Evolutionary conservation across 2,797 vertebrate species (phyloP).

Genomic region (Helostoma temminkii): DNA sequence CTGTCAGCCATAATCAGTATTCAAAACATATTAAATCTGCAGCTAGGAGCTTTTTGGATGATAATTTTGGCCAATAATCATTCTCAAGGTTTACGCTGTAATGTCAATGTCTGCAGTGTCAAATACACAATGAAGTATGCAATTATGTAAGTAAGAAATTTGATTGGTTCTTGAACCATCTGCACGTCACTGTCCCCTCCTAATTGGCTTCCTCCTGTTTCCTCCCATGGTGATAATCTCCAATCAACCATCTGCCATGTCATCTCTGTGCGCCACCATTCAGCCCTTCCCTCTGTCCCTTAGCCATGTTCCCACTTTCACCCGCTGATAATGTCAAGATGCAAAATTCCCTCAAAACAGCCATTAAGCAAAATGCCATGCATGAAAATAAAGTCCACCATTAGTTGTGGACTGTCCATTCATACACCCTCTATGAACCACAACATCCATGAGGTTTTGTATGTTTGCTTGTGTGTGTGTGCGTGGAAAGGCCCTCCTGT

Average conservation of each 20-base stretch:
- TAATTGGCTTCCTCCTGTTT: conserved; percentile 72
- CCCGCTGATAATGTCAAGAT: conserved; percentile 53
- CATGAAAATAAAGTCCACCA: conserved; percentile 22
- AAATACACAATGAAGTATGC: conserved; percentile 21
- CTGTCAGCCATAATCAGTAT: conserved; percentile 41
- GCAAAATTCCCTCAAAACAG: conserved; percentile 38
- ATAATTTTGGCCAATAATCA: conserved; percentile 7
- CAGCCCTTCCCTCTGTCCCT: conserved; percentile 48
- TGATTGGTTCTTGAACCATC: conserved; percentile 54
- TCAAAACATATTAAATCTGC: conserved; percentile 38
- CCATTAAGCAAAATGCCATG: conserved; percentile 36
- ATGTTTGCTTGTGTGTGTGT: conserved; percentile 35
- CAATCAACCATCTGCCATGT: conserved; percentile 79
- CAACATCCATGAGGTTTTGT: conserved; percentile 23
- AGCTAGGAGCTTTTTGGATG: background rate
- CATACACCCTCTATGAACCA: conserved; percentile 12
- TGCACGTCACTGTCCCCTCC: conserved; percentile 50
- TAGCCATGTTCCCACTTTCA: conserved; percentile 30
- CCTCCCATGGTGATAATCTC: conserved; percentile 75
- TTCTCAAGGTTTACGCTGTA: conserved; percentile 11
- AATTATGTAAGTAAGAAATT: too few relatives aligned
- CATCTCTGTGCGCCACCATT: conserved; percentile 52
- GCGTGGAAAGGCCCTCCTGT: conserved; percentile 53
- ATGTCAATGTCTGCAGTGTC: conserved; percentile 2
- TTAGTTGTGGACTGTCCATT: conserved; percentile 22